These are phyloP conservation scores for Lycopodina hypogea DNA, from an alignment of 37 sponge, comb jelly and placozoan species.

Conservation along the genomic window DNA sequence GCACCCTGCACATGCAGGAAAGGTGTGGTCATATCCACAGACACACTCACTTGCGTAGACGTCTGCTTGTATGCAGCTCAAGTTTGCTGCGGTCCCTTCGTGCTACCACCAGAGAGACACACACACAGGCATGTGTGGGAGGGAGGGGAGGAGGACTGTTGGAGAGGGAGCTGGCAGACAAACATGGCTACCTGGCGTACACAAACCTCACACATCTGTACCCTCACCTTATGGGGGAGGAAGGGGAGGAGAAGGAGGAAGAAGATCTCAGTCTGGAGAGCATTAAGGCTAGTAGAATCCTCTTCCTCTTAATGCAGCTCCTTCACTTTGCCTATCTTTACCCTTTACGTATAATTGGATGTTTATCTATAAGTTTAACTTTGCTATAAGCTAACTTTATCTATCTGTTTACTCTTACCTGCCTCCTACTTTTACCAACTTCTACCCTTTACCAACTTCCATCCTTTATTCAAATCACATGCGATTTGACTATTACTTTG, in stretches of 20 bases:
- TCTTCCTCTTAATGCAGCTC: too few species aligned
- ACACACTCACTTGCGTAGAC: slow-evolving; percentile 6
- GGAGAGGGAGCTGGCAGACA: slow-evolving; percentile 4
- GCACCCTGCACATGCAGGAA: slow-evolving; percentile 16
- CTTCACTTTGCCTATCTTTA: too few species aligned
- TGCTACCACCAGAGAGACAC: background rate
- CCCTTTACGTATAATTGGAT: too few species aligned
- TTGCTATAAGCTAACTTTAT: too few species aligned
- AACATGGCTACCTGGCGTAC: slow-evolving; percentile 12
- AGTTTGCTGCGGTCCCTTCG: background rate
- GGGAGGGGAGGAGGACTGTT: too few species aligned
- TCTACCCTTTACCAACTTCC: too few species aligned
- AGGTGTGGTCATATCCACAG: slow-evolving; percentile 5
- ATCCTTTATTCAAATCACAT: too few species aligned
- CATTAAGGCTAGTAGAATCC: background rate
- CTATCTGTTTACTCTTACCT: too few species aligned
- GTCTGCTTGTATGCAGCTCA: slow-evolving; percentile 10
- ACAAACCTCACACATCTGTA: background rate
- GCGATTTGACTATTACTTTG: too few species aligned
- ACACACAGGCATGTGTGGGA: background rate
- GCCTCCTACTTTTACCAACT: too few species aligned
- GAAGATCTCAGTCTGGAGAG: slow-evolving; percentile 13
- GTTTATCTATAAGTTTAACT: too few species aligned
- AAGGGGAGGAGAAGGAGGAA: background rate
- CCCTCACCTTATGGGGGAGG: slow-evolving; percentile 1